These are phyloP conservation scores for Megalopta genalis DNA, from an alignment of 1,140 invertebrate species.

Conservation along the genomic window DNA sequence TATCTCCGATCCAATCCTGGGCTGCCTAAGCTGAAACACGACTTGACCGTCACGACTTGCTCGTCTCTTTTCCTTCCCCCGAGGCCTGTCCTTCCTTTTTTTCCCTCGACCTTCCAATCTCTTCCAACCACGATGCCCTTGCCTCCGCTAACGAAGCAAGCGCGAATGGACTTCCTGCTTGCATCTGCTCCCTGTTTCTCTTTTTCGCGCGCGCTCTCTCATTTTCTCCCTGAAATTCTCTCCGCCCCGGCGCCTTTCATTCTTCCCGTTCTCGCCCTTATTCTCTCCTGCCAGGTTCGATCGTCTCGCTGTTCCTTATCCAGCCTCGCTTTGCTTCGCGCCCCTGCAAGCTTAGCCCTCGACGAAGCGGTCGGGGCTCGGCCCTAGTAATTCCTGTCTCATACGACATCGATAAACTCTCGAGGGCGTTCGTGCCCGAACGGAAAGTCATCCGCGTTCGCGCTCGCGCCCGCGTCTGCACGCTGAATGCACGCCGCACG, in stretches of 20 bases:
- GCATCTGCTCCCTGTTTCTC: neutral
- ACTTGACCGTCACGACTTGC: conserved; percentile 20
- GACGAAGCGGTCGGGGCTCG: neutral
- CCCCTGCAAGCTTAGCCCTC: neutral
- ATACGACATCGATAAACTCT: conserved; percentile 20
- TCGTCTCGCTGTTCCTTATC: conserved; percentile 12
- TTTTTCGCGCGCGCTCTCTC: too few species aligned
- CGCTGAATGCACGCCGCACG: neutral
- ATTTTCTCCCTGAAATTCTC: neutral
- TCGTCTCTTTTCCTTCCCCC: conserved; percentile 33
- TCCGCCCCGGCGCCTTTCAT: neutral
- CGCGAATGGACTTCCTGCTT: conserved; percentile 37
- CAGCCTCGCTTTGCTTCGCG: neutral
- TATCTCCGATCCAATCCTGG: conserved; percentile 42
- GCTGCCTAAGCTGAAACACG: conserved; percentile 10
- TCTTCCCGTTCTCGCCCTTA: neutral
- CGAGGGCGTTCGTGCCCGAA: conserved; percentile 27
- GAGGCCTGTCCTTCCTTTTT: conserved; percentile 38
- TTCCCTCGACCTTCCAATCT: conserved; percentile 52
- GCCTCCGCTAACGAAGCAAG: conserved; percentile 55
- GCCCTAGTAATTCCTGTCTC: conserved; percentile 50
- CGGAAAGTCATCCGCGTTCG: neutral
- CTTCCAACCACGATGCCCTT: conserved; percentile 44
- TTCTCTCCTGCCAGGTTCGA: conserved; percentile 6
- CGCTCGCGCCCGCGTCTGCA: neutral